Base-by-base conservation (phyloP, 53 echinoderm and acorn worm species). In the Holothuria scabra region DNA sequence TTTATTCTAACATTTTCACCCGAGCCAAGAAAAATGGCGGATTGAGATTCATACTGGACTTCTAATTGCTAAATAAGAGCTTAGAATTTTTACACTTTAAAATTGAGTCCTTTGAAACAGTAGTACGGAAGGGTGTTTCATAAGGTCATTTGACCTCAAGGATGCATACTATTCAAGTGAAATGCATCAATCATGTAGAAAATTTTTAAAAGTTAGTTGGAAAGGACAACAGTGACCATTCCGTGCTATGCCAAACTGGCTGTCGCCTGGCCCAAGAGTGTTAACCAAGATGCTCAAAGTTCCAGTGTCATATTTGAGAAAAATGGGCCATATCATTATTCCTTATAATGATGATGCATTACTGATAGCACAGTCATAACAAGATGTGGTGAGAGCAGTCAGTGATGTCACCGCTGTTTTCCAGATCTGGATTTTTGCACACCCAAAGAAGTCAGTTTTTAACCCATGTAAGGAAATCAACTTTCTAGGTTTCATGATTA, bases 261-360 rank as follows among this genome's bases (percentile, higher is more conserved):
- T 61, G 4, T 23, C 61, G 13, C 26, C 85, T 21, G 92, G 82
- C n/a, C 89, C 89, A 44, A 65, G 86, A 80, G 56, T 84, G 33
- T 93, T 93, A 65, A 90, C 92, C 30, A 92, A 92, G 25, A 9
- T 85, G 13, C 52, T 76, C 14, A 85, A 85, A 63, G 74, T 75
- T 10, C 33, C 59, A 12, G 59, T 85, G 4, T 74, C 85, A 14
- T 34, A 2, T 4, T 30, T 85, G 23, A 35, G 85, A 23, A 44
- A 60, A 60, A 60, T 60, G 61, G 61, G 61, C n/a, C 61, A 23
- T 60, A 60, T 60, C 5, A 60, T n/a, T 12, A 60, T 60, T 12
- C 61, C 61, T 60, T 60, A 60, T 12, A 60, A 8, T 26, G 61
- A 66, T 66, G 66, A 66, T 66, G 28, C 66, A 11, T 66, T 66